These are phyloP conservation scores for Danio tinwini DNA, from an alignment of 2,797 vertebrate genomes.

Conservation along the genomic window DNA sequence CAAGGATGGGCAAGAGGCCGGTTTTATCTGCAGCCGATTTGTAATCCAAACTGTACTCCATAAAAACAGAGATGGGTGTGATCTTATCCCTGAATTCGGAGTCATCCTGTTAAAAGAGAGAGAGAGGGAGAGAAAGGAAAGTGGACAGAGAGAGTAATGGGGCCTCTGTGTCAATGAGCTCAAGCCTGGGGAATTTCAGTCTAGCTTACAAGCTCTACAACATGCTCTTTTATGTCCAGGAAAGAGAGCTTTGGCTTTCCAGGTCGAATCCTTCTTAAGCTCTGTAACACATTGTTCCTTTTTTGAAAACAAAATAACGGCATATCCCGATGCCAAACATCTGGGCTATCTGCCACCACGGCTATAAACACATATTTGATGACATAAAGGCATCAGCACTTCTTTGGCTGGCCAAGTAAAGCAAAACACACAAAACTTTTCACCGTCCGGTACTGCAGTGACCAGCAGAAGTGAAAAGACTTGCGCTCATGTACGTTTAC, in stretches of 20 bases:
- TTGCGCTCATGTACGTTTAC: neutral
- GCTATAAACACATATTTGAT: constrained; percentile 29
- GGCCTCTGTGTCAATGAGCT: constrained; percentile 47
- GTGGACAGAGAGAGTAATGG: neutral
- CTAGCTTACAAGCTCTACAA: constrained; percentile 38
- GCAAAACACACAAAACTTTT: constrained; percentile 3
- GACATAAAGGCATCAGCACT: constrained; percentile 26
- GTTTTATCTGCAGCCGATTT: constrained; percentile 81
- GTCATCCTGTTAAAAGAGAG: constrained; percentile 82
- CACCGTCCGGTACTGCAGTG: constrained; percentile 1
- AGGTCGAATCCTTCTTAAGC: constrained; percentile 47
- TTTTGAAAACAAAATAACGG: constrained; percentile 19
- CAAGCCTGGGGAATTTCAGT: constrained; percentile 52
- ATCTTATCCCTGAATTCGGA: constrained; percentile 96
- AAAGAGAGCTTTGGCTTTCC: constrained; percentile 43
- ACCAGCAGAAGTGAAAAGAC: neutral
- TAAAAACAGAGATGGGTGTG: constrained; percentile 91
- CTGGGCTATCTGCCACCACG: constrained; percentile 36
- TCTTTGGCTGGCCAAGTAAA: constrained; percentile 32
- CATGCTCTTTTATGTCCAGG: constrained; percentile 44
- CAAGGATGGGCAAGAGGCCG: constrained; percentile 88
- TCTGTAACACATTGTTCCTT: constrained; percentile 34
- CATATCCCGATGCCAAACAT: constrained; percentile 35
- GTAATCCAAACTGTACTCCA: constrained; percentile 92
- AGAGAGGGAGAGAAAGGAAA: neutral